Base-by-base conservation (phyloP, 1,140 invertebrate species). In the Nasonia vitripennis region DNA sequence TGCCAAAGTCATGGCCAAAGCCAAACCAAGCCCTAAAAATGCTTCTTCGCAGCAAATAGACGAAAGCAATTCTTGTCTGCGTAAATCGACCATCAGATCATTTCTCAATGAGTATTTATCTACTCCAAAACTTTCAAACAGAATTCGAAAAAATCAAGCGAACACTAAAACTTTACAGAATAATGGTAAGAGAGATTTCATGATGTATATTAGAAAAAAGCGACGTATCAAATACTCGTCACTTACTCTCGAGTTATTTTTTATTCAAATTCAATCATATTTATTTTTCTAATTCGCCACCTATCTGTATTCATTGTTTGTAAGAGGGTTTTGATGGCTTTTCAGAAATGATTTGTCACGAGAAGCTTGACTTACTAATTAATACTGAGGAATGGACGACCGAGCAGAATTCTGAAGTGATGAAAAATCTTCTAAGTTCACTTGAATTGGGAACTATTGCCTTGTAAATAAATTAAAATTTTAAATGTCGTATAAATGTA, bases 321-420 rank as follows among this genome's bases (percentile, higher is more conserved):
- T 37, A 6, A 6, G 34, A 37, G 34, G 5, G 5, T 37, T 37
- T 37, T 37, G 17, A 75, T 5, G 23, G 62, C 81, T 81, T 89
- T 89, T 86, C 78, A 92, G 92, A 91, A 45, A 87, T 83, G 10
- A 62, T 90, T 88, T 62, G 88, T 89, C 78, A 83, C 31, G 73
- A 74, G 12, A 87, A 92, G 84, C n/a, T 92, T 20, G 14, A 78
- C 12, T 77, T 71, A 74, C 73, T 92, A 5, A 55, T 89, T 9
- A 27, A 88, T 2, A 85, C 81, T 62, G 74, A 86, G 48, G 77
- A 87, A 11, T 93, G 92, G 92, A 73, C 88, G 14, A 87, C 12
- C n/a, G 74, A 86, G 37, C 14, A 88, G 34, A 88, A 90, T 78
- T 80, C 70, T 6, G 82, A 90, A n/a, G 86, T 92, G 1, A 45